phyloP scores from a whole-genome alignment of 2,113 vertebrate species.

The Thymallus thymallus region DNA sequence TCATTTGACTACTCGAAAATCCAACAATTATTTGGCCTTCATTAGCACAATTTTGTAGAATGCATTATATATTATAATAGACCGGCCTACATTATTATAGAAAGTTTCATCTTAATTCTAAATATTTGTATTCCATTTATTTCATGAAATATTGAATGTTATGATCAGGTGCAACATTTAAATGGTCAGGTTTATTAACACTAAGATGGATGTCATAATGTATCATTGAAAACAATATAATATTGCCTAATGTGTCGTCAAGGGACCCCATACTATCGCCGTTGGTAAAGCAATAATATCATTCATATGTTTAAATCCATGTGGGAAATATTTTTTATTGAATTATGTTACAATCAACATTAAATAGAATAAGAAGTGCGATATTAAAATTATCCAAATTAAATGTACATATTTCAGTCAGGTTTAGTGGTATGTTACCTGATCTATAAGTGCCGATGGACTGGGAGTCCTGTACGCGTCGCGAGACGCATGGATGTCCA shows the following conservation, averaged over 20 bases:
- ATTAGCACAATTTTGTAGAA: neutral
- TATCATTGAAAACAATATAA: neutral
- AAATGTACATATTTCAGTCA: conserved; percentile 2
- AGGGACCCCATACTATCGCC: neutral
- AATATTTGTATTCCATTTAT: neutral
- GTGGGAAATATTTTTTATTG: no score
- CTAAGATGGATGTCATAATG: neutral
- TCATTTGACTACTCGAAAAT: neutral
- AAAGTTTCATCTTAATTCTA: neutral
- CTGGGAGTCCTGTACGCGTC: neutral
- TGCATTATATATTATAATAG: neutral
- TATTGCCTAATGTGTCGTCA: neutral
- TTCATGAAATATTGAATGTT: neutral
- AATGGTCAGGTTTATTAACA: neutral
- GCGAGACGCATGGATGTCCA: no score
- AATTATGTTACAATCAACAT: neutral
- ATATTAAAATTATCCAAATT: conserved; percentile 6
- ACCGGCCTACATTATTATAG: neutral
- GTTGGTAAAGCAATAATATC: neutral
- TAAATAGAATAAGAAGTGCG: neutral
- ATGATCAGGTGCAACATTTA: neutral
- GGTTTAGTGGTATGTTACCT: conserved; percentile 17
- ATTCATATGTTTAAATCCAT: neutral
- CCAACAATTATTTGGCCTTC: neutral
- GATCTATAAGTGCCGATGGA: neutral